A percentile compares a stretch with the other conserved stretches of the same genome.
These are phyloP conservation scores for Sipha flava DNA, from an alignment of 1,140 invertebrate species.

Conservation along the genomic window DNA sequence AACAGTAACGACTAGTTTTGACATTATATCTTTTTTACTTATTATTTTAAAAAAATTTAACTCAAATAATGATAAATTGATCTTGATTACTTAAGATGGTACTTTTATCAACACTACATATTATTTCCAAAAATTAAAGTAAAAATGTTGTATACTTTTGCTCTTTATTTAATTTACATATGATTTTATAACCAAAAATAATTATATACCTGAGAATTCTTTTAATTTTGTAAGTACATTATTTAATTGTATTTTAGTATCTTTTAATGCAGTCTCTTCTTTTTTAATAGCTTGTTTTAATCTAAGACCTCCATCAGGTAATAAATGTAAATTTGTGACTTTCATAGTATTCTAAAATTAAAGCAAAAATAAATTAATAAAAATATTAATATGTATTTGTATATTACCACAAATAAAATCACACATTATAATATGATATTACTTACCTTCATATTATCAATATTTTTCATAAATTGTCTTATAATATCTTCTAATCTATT, in stretches of 20 bases:
- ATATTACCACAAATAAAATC: no score
- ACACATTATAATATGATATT: no score
- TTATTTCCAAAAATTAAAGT: no score
- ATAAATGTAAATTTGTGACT: constrained; percentile 12
- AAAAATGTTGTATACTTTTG: no score
- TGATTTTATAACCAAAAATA: not conserved
- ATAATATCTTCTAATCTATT: not conserved
- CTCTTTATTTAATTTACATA: no score
- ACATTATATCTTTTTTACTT: no score
- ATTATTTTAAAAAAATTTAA: no score
- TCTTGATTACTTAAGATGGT: no score
- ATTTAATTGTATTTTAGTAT: not conserved
- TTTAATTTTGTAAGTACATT: not conserved
- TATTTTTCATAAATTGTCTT: not conserved
- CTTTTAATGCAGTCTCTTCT: not conserved
- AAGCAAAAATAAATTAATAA: not conserved
- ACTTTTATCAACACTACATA: no score
- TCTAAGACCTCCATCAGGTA: constrained; percentile 2
- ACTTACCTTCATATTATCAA: not conserved
- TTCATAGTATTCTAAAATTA: constrained; percentile 1
- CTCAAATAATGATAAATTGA: no score
- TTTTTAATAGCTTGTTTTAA: constrained; percentile 10
- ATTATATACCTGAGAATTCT: not conserved
- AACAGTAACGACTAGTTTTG: no score
- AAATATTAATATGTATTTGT: not conserved